Evolutionary conservation across 2,888 invertebrate species (phyloP), one percentile per base, ranked within the genome.

Genomic region (Lomographa bimaculata): DNA sequence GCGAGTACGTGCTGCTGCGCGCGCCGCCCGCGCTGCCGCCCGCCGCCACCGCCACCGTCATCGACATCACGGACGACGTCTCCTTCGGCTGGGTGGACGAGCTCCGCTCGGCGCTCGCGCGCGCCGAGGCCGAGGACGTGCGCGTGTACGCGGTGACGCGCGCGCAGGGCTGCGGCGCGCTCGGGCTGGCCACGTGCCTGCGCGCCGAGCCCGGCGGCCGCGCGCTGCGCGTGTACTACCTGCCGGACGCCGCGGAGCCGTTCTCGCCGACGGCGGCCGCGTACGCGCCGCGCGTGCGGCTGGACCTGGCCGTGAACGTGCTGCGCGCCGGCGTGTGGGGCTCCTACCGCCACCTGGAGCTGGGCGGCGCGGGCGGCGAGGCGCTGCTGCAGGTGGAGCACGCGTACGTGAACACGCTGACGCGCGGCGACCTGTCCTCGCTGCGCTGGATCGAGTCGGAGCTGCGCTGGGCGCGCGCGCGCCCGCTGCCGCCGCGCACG

Each of bases 391-490:
- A 79, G 75, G 95, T 97, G 37, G 95, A 97, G 73, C 97, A 98
- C 85, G 98, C 98, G 6, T 98, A 97, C 82, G 95, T 99, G 30
- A 98, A 99, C 84, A 95, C 97, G 1, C 78, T 97, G 57, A 94
- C 94, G 7, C 92, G 98, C 69, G 99, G 99, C 37, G 99, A 99
- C 86, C 91, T 99, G 54, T 93, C 98, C 8, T 98, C 91, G 97
- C 55, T 93, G 93, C 64, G 99, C 96, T 98, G 96, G 98, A 70
- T 98, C 96, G 90, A 96, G 96, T 36, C 95, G 94, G 32, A 77
- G 49, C 60, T 82, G 71, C 68, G 75, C 1, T 55, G 54, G 60
- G 70, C 90, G 94, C 44, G 41, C 8, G 65, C 58, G 20, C 46
- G 53, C 25, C 66, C 76, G 47, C 67, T 73, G 71, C 71, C 87